phyloP scores from a whole-genome alignment of 2,797 vertebrate species.

The Echeneis naucrates region DNA sequence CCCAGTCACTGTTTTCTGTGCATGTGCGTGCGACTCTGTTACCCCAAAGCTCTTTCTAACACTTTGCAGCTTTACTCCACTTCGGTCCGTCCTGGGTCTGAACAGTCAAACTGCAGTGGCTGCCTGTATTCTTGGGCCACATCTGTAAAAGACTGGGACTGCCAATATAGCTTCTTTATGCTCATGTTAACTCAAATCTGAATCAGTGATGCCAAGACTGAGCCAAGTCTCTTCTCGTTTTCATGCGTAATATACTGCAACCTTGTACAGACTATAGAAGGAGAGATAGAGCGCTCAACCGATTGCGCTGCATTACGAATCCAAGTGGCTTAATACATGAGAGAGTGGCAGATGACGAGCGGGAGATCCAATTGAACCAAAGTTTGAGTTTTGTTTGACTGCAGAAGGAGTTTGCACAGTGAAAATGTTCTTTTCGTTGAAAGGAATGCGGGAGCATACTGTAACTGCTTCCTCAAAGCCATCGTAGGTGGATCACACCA shows the following conservation, averaged over 20 bases:
- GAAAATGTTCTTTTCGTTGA: slow-evolving; percentile 33
- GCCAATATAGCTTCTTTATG: slow-evolving; percentile 18
- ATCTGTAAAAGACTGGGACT: slow-evolving; percentile 24
- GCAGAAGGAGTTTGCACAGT: slow-evolving; percentile 48
- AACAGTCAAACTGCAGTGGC: slow-evolving; percentile 32
- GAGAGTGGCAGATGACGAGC: not conserved
- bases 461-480: slow-evolving; percentile 38
- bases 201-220: slow-evolving; percentile 31
- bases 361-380: slow-evolving; percentile 35
- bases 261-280: slow-evolving; percentile 8
- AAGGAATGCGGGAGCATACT: slow-evolving; percentile 15
- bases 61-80: slow-evolving; percentile 48
- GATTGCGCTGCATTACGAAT: slow-evolving; percentile 40
- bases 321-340: slow-evolving; percentile 32
- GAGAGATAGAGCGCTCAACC: slow-evolving; percentile 20
- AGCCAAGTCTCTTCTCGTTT: slow-evolving; percentile 33
- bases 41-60: slow-evolving; percentile 28
- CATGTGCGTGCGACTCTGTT: slow-evolving; percentile 47
- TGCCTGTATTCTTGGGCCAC: slow-evolving; percentile 11
- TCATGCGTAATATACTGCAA: slow-evolving; percentile 6
- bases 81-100: slow-evolving; percentile 48
- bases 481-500: slow-evolving; percentile 19
- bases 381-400: slow-evolving; percentile 27
- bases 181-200: slow-evolving; percentile 14
- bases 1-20: slow-evolving; percentile 44